phyloP scores from a whole-genome alignment of 1,140 invertebrate genomes.

The Meloidogyne chitwoodi region DNA sequence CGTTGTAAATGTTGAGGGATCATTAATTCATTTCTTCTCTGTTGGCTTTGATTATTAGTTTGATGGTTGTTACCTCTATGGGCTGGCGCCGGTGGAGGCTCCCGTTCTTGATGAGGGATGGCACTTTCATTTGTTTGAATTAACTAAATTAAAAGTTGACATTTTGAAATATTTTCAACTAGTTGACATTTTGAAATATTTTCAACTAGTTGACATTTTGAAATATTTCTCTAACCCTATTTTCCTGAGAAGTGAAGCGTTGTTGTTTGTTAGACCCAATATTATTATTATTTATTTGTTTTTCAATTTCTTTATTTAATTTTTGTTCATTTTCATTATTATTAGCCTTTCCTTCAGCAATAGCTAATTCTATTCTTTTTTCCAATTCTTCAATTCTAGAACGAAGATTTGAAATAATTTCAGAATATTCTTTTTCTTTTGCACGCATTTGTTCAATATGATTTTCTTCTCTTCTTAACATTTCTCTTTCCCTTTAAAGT shows the following conservation, averaged over 20 bases:
- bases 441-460: slow-evolving; percentile 53
- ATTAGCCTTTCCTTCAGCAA: not conserved
- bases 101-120: not conserved
- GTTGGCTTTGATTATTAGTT: not conserved
- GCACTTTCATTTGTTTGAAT: too few species aligned
- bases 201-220: too few species aligned
- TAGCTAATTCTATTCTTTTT: slow-evolving; percentile 34
- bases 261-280: too few species aligned
- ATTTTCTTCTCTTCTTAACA: slow-evolving; percentile 53
- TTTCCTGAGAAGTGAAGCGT: too few species aligned
- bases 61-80: not conserved
- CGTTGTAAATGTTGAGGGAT: not conserved
- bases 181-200: too few species aligned
- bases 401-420: slow-evolving; percentile 42
- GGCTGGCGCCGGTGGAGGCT: not conserved
- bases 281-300: not conserved
- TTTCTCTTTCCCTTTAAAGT: slow-evolving; percentile 49
- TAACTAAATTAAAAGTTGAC: too few species aligned
- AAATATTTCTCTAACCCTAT: too few species aligned
- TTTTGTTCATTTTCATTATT: not conserved
- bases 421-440: slow-evolving; percentile 52
- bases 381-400: slow-evolving; percentile 54
- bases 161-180: too few species aligned
- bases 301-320: not conserved
- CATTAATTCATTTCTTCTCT: not conserved